Evolutionary conservation across 2,888 invertebrate genomes (phyloP), one percentile per base, ranked within the genome.

Genomic region (Acholoe squamosa): DNA sequence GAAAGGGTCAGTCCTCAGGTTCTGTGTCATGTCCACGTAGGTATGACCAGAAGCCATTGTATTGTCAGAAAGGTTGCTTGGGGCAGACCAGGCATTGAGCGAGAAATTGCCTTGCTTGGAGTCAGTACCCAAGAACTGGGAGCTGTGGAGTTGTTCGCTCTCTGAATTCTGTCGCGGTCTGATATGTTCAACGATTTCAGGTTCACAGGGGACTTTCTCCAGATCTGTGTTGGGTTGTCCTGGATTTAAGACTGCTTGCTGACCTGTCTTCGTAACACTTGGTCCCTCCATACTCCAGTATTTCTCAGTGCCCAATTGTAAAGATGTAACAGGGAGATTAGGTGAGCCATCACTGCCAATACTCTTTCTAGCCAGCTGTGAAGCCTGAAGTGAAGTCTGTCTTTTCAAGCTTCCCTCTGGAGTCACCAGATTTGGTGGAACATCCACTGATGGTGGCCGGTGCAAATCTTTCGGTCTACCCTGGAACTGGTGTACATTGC

Each of bases 1-100:
- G 14, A 25, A 10, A 28, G 0, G 71, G 25, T 28, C 31, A 0
- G 28, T 71, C 19, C 43, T 19, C 33, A 16, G 0, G 5, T 25
- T 43, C 33, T 80, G 14, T 16, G 80, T 80, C 80, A 80, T 80
- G 33, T 80, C 80, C 0, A 80, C 25, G 34, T 80, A 80, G 25
- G 31, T 43, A 19, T 80, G 34, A 7, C 80, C 25, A 25, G 80
- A 16, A 33, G 80, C 19, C 19, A 25, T 80, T 0, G n/a, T 16
- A 25, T 31, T 71, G 14, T 14, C 14, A 14, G 19, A 7, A 10
- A 28, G 22, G n/a, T 0, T 7, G 19, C 12, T 3, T 1, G 61
- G 22, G n/a, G 61, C 61, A 14, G 61, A 3, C 61, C 61, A 61
- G 22, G 19, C 22, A n/a, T 3, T n/a, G 12, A 14, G n/a, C 5